Base-by-base conservation (phyloP, 2,888 invertebrate species). In the Didymodactylos carnosus region DNA sequence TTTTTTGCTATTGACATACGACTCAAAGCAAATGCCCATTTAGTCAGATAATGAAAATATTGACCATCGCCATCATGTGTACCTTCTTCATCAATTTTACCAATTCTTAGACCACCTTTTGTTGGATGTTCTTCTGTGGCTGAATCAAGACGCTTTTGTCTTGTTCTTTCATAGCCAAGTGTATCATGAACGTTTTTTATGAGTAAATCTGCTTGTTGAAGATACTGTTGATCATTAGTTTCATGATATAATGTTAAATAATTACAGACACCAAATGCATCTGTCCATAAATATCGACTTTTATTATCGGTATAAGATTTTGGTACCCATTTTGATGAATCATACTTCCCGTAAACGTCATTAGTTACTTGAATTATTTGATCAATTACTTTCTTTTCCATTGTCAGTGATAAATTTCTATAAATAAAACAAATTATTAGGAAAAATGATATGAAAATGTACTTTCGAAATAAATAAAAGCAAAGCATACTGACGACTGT, bases 1-100 rank as follows among this genome's bases (percentile, higher is more conserved):
- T 74, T 46, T 29, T 75, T 76, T 40, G 72, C 75, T 73, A 41
- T 69, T 13, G 77, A 73, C 72, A 77, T 69, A 29, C 75, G 76
- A 43, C 75, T 74, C 51, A 78, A 72, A 5, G 77, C 78, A 69
- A 75, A 77, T 75, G 77, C 77, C 78, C 78, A 78, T 73, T 78
- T 78, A 27, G 77, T 77, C 29, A 78, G 75, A 73, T 78, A 78
- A 74, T 78, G 78, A 69, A 75, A 78, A 73, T 78, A 78, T 73
- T 78, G 46, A n/a, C 46, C 41, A 70, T 43, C 41, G 23, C 70
- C 70, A 40, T 46, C 41, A n/a, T 43, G n/a, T 16, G 41, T 27
- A 3, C 29, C 40, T 43, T 70, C 46, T 39, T 39, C 39, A 39
- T 43, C 39, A n/a, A n/a, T 16, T 72, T 39, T 70, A 23, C 51